phyloP scores from a whole-genome alignment of 2,797 vertebrate genomes.

The Lagodon rhomboides region DNA sequence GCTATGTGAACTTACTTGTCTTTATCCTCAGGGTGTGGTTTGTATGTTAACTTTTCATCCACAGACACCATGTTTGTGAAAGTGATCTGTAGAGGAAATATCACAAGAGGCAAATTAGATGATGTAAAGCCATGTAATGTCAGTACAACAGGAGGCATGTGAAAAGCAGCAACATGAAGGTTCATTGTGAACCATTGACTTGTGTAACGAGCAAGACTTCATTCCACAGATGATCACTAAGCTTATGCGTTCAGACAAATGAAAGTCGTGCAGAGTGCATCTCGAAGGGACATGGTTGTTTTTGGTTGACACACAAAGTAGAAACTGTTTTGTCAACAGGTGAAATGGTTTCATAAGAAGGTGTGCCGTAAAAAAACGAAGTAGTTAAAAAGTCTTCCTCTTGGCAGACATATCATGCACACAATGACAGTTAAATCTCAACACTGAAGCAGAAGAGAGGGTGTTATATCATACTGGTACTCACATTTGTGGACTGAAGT shows the following conservation, averaged over 20 bases:
- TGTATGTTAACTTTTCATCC: slow-evolving; percentile 95
- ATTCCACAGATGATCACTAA: slow-evolving; percentile 38
- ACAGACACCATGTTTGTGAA: slow-evolving; percentile 98
- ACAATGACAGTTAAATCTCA: background rate
- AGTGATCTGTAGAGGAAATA: slow-evolving; percentile 88
- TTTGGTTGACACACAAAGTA: slow-evolving; percentile 5
- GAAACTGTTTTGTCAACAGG: slow-evolving; percentile 21
- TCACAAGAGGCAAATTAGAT: slow-evolving; percentile 22
- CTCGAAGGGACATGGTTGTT: background rate
- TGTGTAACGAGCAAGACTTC: slow-evolving; percentile 47
- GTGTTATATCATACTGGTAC: slow-evolving; percentile 57
- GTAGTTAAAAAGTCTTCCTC: background rate
- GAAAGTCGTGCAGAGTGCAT: background rate
- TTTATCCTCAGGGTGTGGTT: slow-evolving; percentile 94
- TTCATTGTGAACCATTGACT: background rate
- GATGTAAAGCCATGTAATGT: background rate
- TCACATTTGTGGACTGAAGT: slow-evolving; percentile 95
- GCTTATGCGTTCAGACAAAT: background rate
- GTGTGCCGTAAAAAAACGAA: background rate
- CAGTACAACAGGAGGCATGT: background rate
- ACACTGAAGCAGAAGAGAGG: background rate
- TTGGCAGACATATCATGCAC: background rate
- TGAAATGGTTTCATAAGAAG: background rate
- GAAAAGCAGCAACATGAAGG: background rate
- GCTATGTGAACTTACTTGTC: slow-evolving; percentile 87